Conservation (phyloP, 2,113 vertebrate species). For the Platichthys flesus region DNA sequence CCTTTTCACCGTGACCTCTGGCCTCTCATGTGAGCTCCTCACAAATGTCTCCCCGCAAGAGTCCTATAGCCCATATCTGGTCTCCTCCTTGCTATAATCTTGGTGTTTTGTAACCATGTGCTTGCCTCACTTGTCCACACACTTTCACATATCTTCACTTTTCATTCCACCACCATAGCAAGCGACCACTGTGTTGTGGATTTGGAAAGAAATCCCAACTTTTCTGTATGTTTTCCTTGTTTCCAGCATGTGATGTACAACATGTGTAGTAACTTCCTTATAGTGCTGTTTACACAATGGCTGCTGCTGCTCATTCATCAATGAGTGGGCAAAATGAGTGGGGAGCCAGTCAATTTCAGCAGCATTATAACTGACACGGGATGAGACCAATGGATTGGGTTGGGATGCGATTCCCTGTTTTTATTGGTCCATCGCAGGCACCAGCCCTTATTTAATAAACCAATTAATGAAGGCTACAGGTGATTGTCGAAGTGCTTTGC, state of each 20-base stretch:
- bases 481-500: constrained; percentile 42
- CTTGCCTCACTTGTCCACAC: not conserved
- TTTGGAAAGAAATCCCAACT: not conserved
- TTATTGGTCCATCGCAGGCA: constrained; percentile 51
- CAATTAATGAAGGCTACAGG: constrained; percentile 32
- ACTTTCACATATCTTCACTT: not conserved
- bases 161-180: not conserved
- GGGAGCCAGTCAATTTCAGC: constrained; percentile 58
- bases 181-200: not conserved
- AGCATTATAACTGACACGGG: constrained; percentile 53
- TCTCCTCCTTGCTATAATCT: constrained; percentile 10
- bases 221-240: not conserved
- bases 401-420: constrained; percentile 15
- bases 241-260: constrained; percentile 3
- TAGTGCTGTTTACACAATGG: constrained; percentile 66
- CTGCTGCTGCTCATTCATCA: constrained; percentile 67
- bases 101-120: constrained; percentile 4
- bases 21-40: constrained; percentile 23
- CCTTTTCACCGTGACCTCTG: constrained; percentile 27
- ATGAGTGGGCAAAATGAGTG: constrained; percentile 72
- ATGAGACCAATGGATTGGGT: constrained; percentile 56
- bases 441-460: constrained; percentile 62
- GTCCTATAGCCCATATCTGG: constrained; percentile 39
- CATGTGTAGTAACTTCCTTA: constrained; percentile 34
- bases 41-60: constrained; percentile 48